Evolutionary conservation across 2,113 vertebrate genomes (phyloP).

Genomic region (Haemorhous mexicanus): DNA sequence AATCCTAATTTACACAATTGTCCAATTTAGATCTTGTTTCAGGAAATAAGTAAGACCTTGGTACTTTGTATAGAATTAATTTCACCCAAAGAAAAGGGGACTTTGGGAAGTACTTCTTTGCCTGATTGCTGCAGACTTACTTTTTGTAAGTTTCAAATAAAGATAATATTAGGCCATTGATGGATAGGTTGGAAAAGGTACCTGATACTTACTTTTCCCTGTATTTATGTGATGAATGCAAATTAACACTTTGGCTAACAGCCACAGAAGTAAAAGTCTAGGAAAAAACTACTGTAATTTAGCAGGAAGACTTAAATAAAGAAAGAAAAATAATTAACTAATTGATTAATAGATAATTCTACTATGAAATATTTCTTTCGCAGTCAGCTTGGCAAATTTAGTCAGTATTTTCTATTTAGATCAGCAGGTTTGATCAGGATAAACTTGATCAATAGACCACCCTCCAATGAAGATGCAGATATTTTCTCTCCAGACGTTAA

Average conservation of each 20-base stretch:
- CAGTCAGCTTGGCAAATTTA: neutral
- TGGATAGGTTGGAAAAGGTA: neutral
- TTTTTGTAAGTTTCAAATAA: neutral
- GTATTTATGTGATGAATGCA: neutral
- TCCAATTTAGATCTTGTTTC: neutral
- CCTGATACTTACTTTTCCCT: neutral
- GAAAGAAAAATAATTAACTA: neutral
- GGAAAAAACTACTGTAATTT: neutral
- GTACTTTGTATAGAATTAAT: neutral
- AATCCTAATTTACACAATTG: neutral
- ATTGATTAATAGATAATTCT: neutral
- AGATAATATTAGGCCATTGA: neutral
- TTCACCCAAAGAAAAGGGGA: neutral
- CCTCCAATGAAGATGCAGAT: neutral
- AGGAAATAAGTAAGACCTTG: neutral
- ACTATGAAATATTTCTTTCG: neutral
- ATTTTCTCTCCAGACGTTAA: neutral
- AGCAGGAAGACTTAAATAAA: neutral
- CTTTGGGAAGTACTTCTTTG: neutral
- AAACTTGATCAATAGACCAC: neutral
- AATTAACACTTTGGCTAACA: neutral
- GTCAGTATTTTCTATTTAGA: neutral
- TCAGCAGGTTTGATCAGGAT: neutral
- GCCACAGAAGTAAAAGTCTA: neutral
- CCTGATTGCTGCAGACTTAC: neutral